phyloP scores from a whole-genome alignment of 2,113 vertebrate genomes.

The Desmodus rotundus region DNA sequence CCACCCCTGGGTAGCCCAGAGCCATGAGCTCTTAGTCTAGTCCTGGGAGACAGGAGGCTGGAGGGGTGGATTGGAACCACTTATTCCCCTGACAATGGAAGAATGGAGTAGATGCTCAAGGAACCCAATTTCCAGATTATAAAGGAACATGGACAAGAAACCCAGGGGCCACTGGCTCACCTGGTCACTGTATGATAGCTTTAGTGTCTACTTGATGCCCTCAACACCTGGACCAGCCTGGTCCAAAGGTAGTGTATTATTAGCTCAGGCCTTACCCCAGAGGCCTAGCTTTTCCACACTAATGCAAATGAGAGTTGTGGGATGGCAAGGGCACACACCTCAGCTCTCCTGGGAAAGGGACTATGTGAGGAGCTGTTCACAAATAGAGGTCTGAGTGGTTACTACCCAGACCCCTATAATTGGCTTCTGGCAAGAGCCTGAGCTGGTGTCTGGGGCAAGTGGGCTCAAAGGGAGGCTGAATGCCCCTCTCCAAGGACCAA shows the following conservation, averaged over 20 bases:
- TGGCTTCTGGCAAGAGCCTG: neutral
- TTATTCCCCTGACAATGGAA: too few relatives aligned
- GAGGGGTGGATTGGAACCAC: neutral
- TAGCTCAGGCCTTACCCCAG: neutral
- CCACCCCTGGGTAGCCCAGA: neutral
- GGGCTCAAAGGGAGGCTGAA: neutral
- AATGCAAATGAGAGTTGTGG: too few relatives aligned
- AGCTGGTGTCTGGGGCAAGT: neutral
- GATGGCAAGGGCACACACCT: neutral
- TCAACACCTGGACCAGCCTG: neutral
- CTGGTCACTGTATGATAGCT: neutral
- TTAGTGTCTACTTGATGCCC: neutral
- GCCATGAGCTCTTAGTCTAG: neutral
- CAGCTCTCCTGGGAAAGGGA: neutral
- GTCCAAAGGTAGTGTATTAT: neutral
- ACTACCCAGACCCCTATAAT: neutral
- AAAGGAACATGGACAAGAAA: neutral
- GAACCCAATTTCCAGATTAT: neutral
- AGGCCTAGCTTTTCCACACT: neutral
- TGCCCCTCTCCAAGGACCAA: neutral
- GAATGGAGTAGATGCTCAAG: neutral
- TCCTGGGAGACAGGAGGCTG: neutral
- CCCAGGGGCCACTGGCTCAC: neutral
- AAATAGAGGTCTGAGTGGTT: fast-evolving
- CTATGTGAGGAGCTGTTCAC: too few relatives aligned